These are phyloP conservation scores for Alaudala cheleensis DNA, from an alignment of 2,113 vertebrate species.

Conservation along the genomic window DNA sequence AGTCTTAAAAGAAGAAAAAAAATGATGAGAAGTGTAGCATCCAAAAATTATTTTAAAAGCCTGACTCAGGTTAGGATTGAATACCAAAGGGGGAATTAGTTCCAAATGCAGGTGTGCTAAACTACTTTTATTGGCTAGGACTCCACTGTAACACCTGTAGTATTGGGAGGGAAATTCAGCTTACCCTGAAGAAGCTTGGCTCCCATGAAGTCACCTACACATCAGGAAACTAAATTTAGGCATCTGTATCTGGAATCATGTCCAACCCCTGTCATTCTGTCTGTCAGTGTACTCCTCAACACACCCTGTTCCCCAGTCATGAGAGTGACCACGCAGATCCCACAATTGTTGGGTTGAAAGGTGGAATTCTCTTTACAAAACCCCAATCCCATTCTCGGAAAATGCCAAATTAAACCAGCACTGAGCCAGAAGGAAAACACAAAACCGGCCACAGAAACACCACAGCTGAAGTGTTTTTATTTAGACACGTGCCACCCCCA, in stretches of 20 bases:
- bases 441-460: not conserved
- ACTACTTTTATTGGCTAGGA: not conserved
- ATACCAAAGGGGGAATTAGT: not conserved
- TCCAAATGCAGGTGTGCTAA: not conserved
- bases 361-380: not conserved
- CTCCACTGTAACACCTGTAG: not conserved
- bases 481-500: not conserved
- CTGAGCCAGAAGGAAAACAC: not conserved
- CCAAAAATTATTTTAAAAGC: not conserved
- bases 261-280: not conserved
- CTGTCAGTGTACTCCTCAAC: not conserved
- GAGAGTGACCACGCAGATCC: not conserved
- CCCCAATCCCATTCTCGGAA: not conserved
- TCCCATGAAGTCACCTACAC: not conserved
- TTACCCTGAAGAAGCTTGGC: not conserved
- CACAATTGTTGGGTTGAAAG: not conserved
- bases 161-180: not conserved
- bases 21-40: not conserved
- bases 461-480: not conserved
- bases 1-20: not conserved
- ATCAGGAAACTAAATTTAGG: not conserved
- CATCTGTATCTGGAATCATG: not conserved
- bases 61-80: not conserved
- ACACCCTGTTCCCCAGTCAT: not conserved
- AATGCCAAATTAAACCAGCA: not conserved